Percentiles rank a stretch among this genome's conserved stretches.
Evolutionary conservation across 2,113 vertebrate species (phyloP).

Genomic region (Etheostoma cragini): DNA sequence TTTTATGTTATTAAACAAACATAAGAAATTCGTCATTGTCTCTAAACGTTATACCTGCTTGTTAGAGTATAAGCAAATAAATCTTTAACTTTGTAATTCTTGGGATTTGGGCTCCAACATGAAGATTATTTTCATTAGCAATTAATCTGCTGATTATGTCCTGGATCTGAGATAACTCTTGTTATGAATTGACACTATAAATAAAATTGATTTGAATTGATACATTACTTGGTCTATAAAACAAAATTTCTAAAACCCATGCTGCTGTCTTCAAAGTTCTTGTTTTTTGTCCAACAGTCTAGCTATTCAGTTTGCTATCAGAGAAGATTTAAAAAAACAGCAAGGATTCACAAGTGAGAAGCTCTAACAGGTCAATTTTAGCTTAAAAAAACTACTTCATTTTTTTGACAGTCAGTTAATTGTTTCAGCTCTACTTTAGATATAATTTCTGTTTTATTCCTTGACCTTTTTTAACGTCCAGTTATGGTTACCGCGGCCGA

Average conservation of each 20-base stretch:
- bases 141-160: background rate
- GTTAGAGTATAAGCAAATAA: background rate
- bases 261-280: no score
- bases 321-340: background rate
- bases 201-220: no score
- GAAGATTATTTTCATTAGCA: background rate
- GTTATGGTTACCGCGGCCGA: conserved; percentile 96
- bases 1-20: background rate
- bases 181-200: no score
- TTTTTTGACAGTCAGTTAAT: background rate
- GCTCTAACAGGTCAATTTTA: background rate
- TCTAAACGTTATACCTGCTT: background rate
- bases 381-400: background rate
- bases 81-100: background rate
- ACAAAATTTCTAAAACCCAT: background rate
- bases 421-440: background rate
- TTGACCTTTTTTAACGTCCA: conserved; percentile 81
- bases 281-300: background rate
- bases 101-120: background rate
- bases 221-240: background rate
- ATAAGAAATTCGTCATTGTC: background rate
- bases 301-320: background rate
- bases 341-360: background rate
- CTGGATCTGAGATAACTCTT: no score
- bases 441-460: conserved; percentile 44